These are phyloP conservation scores for Oryctolagus cuniculus DNA, from an alignment of 2,113 vertebrate genomes.

Conservation along the genomic window DNA sequence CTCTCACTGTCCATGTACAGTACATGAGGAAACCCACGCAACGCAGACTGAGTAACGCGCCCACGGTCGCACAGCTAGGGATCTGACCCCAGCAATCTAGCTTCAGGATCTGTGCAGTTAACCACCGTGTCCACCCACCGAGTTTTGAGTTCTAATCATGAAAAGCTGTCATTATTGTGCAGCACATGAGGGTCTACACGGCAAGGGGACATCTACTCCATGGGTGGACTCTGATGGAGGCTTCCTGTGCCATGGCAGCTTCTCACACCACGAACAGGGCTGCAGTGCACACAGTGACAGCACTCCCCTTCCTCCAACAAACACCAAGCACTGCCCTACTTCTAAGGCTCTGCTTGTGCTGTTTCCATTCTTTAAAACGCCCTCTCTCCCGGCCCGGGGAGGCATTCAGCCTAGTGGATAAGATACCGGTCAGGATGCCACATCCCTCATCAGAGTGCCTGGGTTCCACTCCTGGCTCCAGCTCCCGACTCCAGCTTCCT, in stretches of 20 bases:
- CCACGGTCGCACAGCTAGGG: background rate
- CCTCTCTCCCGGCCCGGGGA: background rate
- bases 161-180: background rate
- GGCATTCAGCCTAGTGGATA: too few species aligned
- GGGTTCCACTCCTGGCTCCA: too few species aligned
- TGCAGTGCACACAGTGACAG: background rate
- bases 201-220: background rate
- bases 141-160: conserved; percentile 15
- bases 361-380: background rate
- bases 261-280: background rate
- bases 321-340: background rate
- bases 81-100: background rate
- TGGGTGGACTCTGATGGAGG: background rate
- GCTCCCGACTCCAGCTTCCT: too few species aligned
- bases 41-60: background rate
- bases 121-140: background rate
- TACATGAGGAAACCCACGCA: conserved; percentile 8
- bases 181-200: background rate
- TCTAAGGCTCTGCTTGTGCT: background rate
- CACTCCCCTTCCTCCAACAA: background rate
- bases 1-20: background rate
- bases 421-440: too few species aligned
- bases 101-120: conserved; percentile 24
- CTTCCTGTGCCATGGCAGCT: background rate
- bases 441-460: too few species aligned